Percentiles rank a stretch among this genome's conserved stretches.
phyloP scores from a whole-genome alignment of 2,888 invertebrate species.

The Pheosia gnoma region DNA sequence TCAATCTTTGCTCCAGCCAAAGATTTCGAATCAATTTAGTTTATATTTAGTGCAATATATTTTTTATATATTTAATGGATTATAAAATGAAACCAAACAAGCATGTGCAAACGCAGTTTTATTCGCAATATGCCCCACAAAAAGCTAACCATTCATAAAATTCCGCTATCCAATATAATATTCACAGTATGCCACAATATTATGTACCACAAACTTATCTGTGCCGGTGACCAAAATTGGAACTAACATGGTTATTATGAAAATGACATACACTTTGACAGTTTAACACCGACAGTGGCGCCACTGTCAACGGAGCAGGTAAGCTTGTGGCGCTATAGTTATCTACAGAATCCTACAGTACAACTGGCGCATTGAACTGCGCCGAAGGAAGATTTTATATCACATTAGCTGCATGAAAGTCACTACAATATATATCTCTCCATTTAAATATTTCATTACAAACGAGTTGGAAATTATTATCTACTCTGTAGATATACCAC shows the following conservation, averaged over 20 bases:
- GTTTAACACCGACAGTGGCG: neutral
- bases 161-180: slow-evolving; percentile 71
- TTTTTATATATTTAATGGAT: no score
- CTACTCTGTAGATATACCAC: no score
- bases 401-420: slow-evolving; percentile 57
- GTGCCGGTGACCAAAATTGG: neutral
- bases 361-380: slow-evolving; percentile 36
- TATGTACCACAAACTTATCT: slow-evolving; percentile 16
- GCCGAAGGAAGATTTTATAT: slow-evolving; percentile 59
- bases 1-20: neutral
- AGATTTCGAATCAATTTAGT: neutral
- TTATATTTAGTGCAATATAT: slow-evolving; percentile 1
- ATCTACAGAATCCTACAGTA: slow-evolving; percentile 40
- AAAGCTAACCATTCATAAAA: slow-evolving; percentile 79
- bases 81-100: slow-evolving; percentile 54
- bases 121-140: slow-evolving; percentile 82
- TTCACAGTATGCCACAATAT: slow-evolving; percentile 63
- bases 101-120: slow-evolving; percentile 74
- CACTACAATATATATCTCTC: slow-evolving; percentile 25
- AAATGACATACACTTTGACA: no score
- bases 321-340: slow-evolving; percentile 5
- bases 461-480: slow-evolving; percentile 12
- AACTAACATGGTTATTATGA: neutral
- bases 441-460: slow-evolving; percentile 21
- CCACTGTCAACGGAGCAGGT: neutral